phyloP scores from a whole-genome alignment of 30 jellyfish, hydroid and myxozoan species.

The Nemopilema nomurai region DNA sequence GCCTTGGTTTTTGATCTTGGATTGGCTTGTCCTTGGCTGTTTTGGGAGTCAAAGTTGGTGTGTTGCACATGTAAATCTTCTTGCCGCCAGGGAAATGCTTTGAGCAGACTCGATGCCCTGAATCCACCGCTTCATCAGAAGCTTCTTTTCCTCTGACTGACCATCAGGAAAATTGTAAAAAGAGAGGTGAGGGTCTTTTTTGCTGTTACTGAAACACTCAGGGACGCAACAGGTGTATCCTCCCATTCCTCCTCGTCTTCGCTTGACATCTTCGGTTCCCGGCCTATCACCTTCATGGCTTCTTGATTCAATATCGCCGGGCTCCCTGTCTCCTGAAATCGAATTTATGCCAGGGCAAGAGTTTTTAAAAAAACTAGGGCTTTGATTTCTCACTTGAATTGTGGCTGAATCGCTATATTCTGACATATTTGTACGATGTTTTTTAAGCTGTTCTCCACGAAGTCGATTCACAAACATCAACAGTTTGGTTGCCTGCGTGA shows the following conservation, averaged over 20 bases:
- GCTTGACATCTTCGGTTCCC: neutral
- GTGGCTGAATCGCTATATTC: neutral
- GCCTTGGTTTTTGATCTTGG: constrained; percentile 29
- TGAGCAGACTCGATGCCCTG: constrained; percentile 56
- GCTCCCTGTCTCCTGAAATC: neutral
- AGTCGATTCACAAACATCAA: neutral
- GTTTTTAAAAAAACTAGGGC: constrained; percentile 18
- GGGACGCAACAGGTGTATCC: constrained; percentile 61
- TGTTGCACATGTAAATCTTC: constrained; percentile 22
- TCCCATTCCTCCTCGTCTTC: neutral
- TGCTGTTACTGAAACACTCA: constrained; percentile 24
- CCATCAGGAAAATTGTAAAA: constrained; percentile 37
- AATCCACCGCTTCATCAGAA: constrained; percentile 30
- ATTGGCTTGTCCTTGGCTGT: neutral
- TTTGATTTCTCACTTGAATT: constrained; percentile 2
- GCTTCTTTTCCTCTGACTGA: neutral
- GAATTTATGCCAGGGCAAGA: constrained; percentile 18
- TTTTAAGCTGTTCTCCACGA: neutral
- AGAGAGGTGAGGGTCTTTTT: constrained; percentile 2
- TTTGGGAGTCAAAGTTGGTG: constrained; percentile 59
- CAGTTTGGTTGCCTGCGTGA: neutral
- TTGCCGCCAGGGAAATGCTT: constrained; percentile 52
- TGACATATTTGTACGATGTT: neutral
- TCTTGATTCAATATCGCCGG: neutral
- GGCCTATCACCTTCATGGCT: neutral